phyloP scores from a whole-genome alignment of 2,797 vertebrate genomes.

The Anguilla marmorata region DNA sequence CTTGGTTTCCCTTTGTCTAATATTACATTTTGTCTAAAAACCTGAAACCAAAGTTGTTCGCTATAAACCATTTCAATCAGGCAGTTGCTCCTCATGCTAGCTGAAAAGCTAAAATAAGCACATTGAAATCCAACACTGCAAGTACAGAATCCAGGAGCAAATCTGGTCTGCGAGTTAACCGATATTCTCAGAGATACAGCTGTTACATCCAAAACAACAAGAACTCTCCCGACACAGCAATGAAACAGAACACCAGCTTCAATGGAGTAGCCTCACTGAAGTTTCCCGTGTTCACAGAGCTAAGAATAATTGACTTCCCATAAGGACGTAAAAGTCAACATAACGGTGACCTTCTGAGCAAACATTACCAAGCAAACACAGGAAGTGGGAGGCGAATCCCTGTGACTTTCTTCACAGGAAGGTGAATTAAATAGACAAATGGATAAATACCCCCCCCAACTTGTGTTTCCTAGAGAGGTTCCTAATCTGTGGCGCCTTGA shows the following conservation, averaged over 20 bases:
- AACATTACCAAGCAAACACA: not conserved
- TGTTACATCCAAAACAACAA: conserved; percentile 47
- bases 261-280: not conserved
- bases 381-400: not conserved
- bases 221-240: conserved; percentile 35
- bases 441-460: conserved; percentile 32
- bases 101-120: not conserved
- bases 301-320: no score
- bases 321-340: not conserved
- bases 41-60: no score
- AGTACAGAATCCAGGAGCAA: conserved; percentile 41
- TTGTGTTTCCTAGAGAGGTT: conserved; percentile 39
- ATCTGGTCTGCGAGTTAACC: conserved; percentile 33
- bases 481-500: conserved; percentile 61
- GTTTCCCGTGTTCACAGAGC: not conserved
- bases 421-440: conserved; percentile 25
- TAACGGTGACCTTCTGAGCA: not conserved
- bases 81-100: not conserved
- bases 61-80: no score
- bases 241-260: conserved; percentile 31
- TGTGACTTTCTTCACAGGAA: not conserved
- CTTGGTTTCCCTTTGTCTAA: no score
- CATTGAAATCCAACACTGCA: conserved; percentile 43
- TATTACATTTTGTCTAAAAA: no score
- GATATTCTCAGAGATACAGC: conserved; percentile 44